Conservation (phyloP, 2,113 vertebrate species). For the Epinephelus cyanopodus region DNA sequence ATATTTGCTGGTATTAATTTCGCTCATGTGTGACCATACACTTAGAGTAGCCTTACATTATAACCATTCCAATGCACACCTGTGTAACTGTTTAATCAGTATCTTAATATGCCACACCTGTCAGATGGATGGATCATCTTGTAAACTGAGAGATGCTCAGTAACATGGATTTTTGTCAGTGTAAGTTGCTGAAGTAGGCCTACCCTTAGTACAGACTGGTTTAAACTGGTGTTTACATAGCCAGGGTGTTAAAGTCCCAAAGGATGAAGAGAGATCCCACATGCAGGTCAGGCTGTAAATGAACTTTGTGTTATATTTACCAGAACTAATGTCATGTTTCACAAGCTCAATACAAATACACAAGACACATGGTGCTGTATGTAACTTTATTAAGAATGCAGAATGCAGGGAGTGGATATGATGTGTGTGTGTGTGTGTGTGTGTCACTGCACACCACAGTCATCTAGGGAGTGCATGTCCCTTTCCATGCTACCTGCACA, state of each 20-base stretch:
- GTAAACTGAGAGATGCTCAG: too few species aligned
- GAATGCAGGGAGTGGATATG: not conserved
- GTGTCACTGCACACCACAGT: not conserved
- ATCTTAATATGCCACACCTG: too few species aligned
- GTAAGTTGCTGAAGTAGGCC: too few species aligned
- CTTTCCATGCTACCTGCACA: slow-evolving; percentile 27
- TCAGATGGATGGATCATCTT: too few species aligned
- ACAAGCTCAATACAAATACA: not conserved
- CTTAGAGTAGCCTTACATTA: too few species aligned
- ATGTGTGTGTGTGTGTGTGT: not conserved
- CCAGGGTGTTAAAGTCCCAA: not conserved
- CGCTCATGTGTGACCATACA: too few species aligned
- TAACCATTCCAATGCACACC: too few species aligned
- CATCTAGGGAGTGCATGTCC: not conserved
- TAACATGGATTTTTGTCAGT: too few species aligned
- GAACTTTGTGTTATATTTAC: not conserved
- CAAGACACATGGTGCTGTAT: not conserved
- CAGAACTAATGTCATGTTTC: not conserved
- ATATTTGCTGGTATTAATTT: too few species aligned
- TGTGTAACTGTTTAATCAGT: too few species aligned
- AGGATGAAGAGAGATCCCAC: not conserved
- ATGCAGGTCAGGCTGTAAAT: not conserved
- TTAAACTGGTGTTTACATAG: too few species aligned
- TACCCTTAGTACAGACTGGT: too few species aligned
- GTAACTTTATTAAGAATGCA: slow-evolving; percentile 28